A percentile compares a stretch with the other conserved stretches of the same genome.
Conservation (phyloP, 2,888 invertebrate genomes). For the Pristionchus exspectatus region DNA sequence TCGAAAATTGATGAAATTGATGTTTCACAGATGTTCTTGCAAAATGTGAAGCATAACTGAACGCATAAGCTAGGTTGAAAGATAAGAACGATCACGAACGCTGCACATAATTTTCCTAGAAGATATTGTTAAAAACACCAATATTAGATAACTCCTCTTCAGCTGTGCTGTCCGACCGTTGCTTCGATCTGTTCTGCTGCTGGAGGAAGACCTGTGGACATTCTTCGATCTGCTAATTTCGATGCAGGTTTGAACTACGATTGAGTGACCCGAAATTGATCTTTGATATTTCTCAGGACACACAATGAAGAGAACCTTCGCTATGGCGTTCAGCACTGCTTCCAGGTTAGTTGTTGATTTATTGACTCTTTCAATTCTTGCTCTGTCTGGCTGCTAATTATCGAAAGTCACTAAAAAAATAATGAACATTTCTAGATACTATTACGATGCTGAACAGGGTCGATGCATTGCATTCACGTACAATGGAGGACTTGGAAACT, state of each 20-base stretch:
- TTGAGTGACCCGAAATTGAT: background rate
- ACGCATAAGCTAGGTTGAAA: background rate
- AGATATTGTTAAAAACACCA: too few relatives aligned
- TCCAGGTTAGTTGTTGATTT: background rate
- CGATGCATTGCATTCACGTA: conserved; percentile 77
- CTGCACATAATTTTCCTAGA: too few relatives aligned
- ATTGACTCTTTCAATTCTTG: background rate
- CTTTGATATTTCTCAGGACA: conserved; percentile 13
- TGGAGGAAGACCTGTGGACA: conserved; percentile 72
- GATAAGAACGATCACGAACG: background rate
- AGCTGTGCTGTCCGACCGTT: conserved; percentile 75
- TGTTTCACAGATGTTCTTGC: too few relatives aligned
- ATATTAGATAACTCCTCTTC: background rate
- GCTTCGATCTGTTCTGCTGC: conserved; percentile 73
- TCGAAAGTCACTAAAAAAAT: background rate
- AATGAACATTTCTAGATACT: conserved; percentile 64
- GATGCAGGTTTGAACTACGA: conserved; percentile 68
- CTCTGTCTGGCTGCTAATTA: background rate
- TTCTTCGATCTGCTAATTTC: conserved; percentile 72
- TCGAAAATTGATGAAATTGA: background rate
- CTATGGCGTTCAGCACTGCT: conserved; percentile 72
- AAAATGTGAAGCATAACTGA: background rate
- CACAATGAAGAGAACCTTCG: conserved; percentile 71
- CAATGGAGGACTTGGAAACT: conserved; percentile 78
- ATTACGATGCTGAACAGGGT: conserved; percentile 77